phyloP scores from a whole-genome alignment of 2,888 invertebrate genomes.

The Hofmannophila pseudospretella region DNA sequence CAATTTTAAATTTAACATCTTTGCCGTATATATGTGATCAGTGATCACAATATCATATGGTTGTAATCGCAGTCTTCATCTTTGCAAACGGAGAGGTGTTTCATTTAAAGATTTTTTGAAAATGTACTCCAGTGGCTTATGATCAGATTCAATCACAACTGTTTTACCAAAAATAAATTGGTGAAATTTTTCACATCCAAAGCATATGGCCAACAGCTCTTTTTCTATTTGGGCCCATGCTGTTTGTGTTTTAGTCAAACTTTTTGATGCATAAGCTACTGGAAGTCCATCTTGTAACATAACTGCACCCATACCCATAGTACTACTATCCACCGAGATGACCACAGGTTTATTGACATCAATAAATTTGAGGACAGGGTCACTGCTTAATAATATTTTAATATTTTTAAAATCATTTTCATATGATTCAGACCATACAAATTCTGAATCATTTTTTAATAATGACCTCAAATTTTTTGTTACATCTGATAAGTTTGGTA shows the following conservation, averaged over 20 bases:
- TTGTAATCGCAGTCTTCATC: slow-evolving; percentile 13
- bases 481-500: slow-evolving; percentile 11
- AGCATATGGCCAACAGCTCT: slow-evolving; percentile 15
- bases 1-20: too few species aligned
- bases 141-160: slow-evolving; percentile 16
- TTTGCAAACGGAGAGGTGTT: slow-evolving; percentile 15
- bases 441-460: slow-evolving; percentile 10
- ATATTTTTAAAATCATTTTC: slow-evolving; percentile 7
- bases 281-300: slow-evolving; percentile 10
- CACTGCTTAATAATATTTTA: slow-evolving; percentile 7
- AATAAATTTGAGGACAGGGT: slow-evolving; percentile 10
- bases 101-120: slow-evolving; percentile 12
- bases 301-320: slow-evolving; percentile 10
- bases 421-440: slow-evolving; percentile 10
- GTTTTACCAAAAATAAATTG: slow-evolving; percentile 17
- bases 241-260: slow-evolving; percentile 13
- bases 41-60: slow-evolving; percentile 13
- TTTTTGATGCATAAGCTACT: slow-evolving; percentile 15
- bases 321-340: slow-evolving; percentile 9
- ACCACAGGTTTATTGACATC: slow-evolving; percentile 5
- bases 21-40: too few species aligned
- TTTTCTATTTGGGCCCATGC: slow-evolving; percentile 19
- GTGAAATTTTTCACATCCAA: slow-evolving; percentile 16
- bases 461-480: slow-evolving; percentile 10
- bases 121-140: slow-evolving; percentile 17